Conservation (phyloP, 2,888 invertebrate genomes). For the Caenorhabditis panamensis region DNA sequence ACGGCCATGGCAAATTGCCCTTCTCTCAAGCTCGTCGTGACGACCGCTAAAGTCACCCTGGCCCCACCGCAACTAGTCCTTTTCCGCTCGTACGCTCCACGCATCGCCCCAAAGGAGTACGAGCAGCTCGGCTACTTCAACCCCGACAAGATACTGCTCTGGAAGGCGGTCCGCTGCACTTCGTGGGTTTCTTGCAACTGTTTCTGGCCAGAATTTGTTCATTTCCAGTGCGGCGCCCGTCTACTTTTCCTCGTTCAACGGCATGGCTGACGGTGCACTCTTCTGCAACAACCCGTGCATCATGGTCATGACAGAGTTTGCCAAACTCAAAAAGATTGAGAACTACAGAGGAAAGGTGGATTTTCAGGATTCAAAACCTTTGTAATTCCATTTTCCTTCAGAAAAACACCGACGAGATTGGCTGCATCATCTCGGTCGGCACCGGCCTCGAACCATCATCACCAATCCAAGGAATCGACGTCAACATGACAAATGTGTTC, state of each 20-base stretch:
- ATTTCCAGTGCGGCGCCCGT: slow-evolving; percentile 63
- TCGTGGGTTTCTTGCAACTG: slow-evolving; percentile 37
- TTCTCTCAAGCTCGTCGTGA: slow-evolving; percentile 58
- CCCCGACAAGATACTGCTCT: slow-evolving; percentile 58
- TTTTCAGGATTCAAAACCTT: no score
- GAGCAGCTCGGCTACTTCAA: slow-evolving; percentile 66
- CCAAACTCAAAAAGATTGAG: slow-evolving; percentile 65
- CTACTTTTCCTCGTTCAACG: slow-evolving; percentile 66
- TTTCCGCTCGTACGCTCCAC: slow-evolving; percentile 65
- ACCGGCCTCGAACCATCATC: slow-evolving; percentile 83
- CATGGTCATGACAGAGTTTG: slow-evolving; percentile 64
- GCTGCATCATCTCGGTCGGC: slow-evolving; percentile 89
- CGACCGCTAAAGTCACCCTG: slow-evolving; percentile 51
- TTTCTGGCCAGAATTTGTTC: neutral
- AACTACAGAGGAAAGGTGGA: slow-evolving; percentile 55
- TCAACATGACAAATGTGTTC: slow-evolving; percentile 42
- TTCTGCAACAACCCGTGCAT: slow-evolving; percentile 69
- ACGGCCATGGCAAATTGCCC: slow-evolving; percentile 48
- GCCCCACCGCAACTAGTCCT: slow-evolving; percentile 64
- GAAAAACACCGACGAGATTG: slow-evolving; percentile 83
- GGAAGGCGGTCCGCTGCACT: slow-evolving; percentile 67
- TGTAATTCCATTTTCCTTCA: no score
- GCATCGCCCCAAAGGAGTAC: slow-evolving; percentile 50
- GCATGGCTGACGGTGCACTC: slow-evolving; percentile 65
- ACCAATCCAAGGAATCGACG: slow-evolving; percentile 79